Evolutionary conservation across 2,888 invertebrate genomes (phyloP).

Genomic region (Melolontha melolontha): DNA sequence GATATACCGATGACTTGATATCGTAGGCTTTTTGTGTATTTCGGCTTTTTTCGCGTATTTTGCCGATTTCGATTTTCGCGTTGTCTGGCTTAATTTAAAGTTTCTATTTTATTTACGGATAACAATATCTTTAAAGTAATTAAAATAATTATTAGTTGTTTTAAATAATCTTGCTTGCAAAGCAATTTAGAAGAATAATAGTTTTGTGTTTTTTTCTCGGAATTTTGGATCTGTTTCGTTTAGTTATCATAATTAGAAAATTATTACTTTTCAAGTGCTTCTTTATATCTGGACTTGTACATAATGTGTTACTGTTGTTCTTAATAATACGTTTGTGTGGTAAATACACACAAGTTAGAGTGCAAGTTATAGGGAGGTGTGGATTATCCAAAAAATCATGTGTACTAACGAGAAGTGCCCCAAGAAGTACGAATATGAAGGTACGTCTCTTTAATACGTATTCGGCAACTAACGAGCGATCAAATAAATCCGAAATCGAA

Average conservation of each 20-base stretch:
- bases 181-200: too few relatives aligned
- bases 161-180: too few relatives aligned
- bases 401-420: slow-evolving; percentile 31
- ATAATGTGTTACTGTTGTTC: slow-evolving; percentile 2
- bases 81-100: not conserved
- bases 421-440: slow-evolving; percentile 35
- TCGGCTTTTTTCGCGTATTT: not conserved
- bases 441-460: slow-evolving; percentile 22
- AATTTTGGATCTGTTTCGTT: too few relatives aligned
- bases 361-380: slow-evolving; percentile 24
- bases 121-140: too few relatives aligned
- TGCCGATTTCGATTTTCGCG: not conserved
- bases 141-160: too few relatives aligned
- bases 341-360: slow-evolving; percentile 5
- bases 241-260: too few relatives aligned
- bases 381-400: slow-evolving; percentile 25
- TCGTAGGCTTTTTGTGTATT: not conserved
- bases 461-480: too few relatives aligned
- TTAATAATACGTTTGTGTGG: not conserved
- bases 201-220: too few relatives aligned
- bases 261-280: too few relatives aligned
- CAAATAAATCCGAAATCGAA: too few relatives aligned
- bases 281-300: not conserved
- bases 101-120: not conserved
- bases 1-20: slow-evolving; percentile 21